Evolutionary conservation across 2,113 vertebrate species (phyloP).

Genomic region (Thamnophis sirtalis): DNA sequence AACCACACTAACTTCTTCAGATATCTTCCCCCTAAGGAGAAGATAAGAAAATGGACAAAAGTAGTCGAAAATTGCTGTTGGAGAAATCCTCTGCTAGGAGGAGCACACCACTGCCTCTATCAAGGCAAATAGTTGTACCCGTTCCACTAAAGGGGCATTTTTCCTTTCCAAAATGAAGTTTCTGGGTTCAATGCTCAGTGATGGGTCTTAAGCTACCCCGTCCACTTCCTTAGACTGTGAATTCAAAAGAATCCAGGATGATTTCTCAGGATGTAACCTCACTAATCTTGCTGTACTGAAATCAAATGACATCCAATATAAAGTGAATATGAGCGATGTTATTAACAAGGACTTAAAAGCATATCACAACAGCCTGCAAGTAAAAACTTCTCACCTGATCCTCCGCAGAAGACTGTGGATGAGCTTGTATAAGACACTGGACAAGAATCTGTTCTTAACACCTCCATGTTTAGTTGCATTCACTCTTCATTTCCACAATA

Average conservation of each 20-base stretch:
- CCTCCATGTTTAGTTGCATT: background rate
- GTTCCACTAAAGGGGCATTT: background rate
- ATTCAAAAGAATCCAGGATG: background rate
- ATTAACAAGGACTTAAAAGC: background rate
- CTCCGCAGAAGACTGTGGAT: background rate
- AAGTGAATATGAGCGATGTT: background rate
- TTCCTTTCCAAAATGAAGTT: background rate
- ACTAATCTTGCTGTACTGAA: background rate
- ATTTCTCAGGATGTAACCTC: background rate
- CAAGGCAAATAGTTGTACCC: background rate
- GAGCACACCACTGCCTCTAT: background rate
- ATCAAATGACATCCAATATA: background rate
- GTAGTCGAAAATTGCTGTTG: background rate
- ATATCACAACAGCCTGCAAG: background rate
- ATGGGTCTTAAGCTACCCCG: background rate
- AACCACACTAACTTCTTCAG: background rate
- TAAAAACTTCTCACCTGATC: background rate
- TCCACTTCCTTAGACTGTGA: background rate
- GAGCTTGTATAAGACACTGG: background rate
- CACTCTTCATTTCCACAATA: background rate
- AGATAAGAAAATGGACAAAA: background rate
- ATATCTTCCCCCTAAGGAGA: background rate
- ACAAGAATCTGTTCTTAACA: background rate
- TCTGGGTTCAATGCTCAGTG: background rate
- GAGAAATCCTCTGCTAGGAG: background rate